Percentiles rank a stretch among this genome's conserved stretches.
These are phyloP conservation scores for Meloidogyne hapla DNA, from an alignment of 1,140 invertebrate genomes.

Conservation along the genomic window DNA sequence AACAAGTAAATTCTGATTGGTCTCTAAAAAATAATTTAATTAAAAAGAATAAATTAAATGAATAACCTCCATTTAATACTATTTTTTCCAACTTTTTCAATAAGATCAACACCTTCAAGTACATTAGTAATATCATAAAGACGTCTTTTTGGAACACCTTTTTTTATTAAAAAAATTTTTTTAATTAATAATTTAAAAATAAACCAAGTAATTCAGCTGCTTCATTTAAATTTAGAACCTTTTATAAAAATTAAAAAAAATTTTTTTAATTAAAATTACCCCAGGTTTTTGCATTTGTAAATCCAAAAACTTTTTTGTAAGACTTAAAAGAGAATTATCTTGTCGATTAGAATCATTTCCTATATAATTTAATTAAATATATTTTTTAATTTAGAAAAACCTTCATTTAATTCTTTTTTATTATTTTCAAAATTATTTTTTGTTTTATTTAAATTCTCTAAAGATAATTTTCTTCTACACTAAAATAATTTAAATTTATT, in stretches of 20 bases:
- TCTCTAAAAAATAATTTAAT: constrained; percentile 27
- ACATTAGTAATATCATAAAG: constrained; percentile 70
- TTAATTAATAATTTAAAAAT: not conserved
- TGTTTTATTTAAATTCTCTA: constrained; percentile 19
- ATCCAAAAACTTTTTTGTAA: constrained; percentile 56
- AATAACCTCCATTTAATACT: constrained; percentile 61
- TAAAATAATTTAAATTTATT: not conserved
- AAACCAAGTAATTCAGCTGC: constrained; percentile 49
- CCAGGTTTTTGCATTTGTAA: constrained; percentile 38
- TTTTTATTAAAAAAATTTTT: not conserved
- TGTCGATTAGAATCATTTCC: constrained; percentile 38
- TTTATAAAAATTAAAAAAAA: constrained; percentile 18
- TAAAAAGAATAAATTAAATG: too few species aligned
- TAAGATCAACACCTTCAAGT: constrained; percentile 68
- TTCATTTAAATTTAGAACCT: constrained; percentile 62
- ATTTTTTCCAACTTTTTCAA: constrained; percentile 70
- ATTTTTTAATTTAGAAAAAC: not conserved
- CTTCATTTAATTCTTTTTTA: constrained; percentile 1
- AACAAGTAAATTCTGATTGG: constrained; percentile 34
- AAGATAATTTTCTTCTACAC: constrained; percentile 18
- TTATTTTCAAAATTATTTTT: not conserved
- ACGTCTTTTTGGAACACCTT: constrained; percentile 62
- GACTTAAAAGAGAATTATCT: constrained; percentile 55
- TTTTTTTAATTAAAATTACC: not conserved
- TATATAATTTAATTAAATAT: not conserved